Conservation (phyloP, 2,888 invertebrate genomes). For the Tipula lateralis region DNA sequence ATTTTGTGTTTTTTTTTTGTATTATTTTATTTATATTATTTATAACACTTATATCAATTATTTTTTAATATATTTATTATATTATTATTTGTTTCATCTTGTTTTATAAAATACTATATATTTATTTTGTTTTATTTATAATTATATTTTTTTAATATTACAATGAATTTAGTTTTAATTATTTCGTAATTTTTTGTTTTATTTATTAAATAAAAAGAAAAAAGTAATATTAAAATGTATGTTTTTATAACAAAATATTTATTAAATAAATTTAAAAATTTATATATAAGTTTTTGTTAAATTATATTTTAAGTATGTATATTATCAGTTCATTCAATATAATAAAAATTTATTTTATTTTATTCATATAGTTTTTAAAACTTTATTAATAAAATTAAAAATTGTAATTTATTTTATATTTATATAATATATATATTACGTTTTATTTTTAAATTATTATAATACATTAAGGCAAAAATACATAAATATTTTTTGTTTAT, state of each 20-base stretch:
- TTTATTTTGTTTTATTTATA: background rate
- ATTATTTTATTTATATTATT: background rate
- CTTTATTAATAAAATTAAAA: background rate
- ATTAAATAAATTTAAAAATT: background rate
- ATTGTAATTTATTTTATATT: background rate
- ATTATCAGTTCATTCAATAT: constrained; percentile 19
- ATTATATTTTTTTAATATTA: background rate
- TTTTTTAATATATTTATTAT: background rate
- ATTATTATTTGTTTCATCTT: background rate
- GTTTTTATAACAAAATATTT: background rate
- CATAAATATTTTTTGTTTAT: background rate
- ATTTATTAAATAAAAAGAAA: background rate
- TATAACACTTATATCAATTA: background rate
- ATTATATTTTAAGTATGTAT: background rate
- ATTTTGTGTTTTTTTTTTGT: background rate
- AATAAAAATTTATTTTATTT: background rate
- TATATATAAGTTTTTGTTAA: background rate
- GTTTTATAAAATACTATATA: background rate
- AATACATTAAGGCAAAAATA: constrained; percentile 19
- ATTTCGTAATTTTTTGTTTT: background rate
- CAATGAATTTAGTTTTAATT: background rate
- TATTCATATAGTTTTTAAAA: background rate
- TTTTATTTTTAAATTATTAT: background rate
- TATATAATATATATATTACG: background rate
- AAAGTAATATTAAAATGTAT: too few species aligned